These are phyloP conservation scores for Tenthredo notha DNA, from an alignment of 2,888 invertebrate species.

Conservation along the genomic window DNA sequence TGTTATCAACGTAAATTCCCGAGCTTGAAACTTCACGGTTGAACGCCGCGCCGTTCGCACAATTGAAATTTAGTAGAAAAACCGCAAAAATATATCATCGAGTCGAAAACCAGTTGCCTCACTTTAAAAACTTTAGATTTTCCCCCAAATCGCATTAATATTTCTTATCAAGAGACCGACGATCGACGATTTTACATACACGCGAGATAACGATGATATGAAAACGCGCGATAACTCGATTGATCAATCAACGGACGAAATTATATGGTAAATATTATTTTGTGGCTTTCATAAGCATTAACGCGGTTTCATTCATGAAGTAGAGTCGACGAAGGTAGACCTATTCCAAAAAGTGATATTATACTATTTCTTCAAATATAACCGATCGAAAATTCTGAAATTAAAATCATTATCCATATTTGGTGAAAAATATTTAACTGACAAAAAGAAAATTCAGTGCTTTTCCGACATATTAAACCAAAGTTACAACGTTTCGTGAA, in stretches of 20 bases:
- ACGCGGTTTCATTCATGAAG: neutral
- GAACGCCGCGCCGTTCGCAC: neutral
- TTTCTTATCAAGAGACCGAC: neutral
- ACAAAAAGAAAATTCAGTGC: neutral
- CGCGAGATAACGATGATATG: neutral
- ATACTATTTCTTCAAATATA: neutral
- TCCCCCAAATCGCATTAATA: neutral
- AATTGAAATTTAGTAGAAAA: neutral
- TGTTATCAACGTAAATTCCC: constrained; percentile 23
- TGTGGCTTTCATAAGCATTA: neutral
- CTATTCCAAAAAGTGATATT: neutral
- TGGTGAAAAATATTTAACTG: too few relatives aligned
- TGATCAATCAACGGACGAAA: neutral
- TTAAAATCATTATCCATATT: neutral
- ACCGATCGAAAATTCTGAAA: neutral
- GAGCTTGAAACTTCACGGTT: constrained; percentile 11
- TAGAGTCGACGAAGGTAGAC: neutral
- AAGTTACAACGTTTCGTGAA: neutral
- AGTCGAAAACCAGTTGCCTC: neutral
- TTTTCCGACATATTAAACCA: neutral
- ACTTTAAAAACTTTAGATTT: neutral
- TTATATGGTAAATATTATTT: neutral
- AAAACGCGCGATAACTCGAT: neutral
- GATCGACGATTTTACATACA: neutral
- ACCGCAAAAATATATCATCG: neutral